These are phyloP conservation scores for Zeus faber DNA, from an alignment of 2,113 vertebrate genomes.

Conservation along the genomic window DNA sequence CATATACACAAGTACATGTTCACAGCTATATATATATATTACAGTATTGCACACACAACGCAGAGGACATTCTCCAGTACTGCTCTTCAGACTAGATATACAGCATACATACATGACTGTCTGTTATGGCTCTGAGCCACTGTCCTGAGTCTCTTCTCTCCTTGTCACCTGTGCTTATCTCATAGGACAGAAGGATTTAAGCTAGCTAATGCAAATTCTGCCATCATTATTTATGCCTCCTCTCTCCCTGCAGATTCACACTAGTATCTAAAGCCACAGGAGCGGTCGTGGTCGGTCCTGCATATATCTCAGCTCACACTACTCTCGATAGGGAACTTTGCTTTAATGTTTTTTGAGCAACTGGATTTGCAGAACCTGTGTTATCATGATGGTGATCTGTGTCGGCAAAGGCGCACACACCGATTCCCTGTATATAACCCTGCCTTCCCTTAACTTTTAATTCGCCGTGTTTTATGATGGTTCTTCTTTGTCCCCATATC, in stretches of 20 bases:
- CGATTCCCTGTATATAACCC: slow-evolving; percentile 55
- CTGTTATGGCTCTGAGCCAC: slow-evolving; percentile 51
- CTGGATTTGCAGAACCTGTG: slow-evolving; percentile 56
- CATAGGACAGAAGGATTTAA: slow-evolving; percentile 29
- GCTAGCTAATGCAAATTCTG: slow-evolving; percentile 25
- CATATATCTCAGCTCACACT: slow-evolving; percentile 27
- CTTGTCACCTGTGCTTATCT: slow-evolving; percentile 46
- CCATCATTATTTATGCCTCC: slow-evolving; percentile 11
- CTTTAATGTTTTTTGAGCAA: slow-evolving; percentile 49
- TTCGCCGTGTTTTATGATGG: slow-evolving; percentile 44
- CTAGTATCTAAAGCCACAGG: not conserved
- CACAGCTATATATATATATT: slow-evolving; percentile 28
- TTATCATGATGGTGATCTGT: slow-evolving; percentile 39
- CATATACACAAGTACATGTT: slow-evolving; percentile 19
- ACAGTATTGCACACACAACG: not conserved
- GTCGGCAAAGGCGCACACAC: slow-evolving; percentile 50
- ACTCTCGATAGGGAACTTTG: slow-evolving; percentile 26
- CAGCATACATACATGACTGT: slow-evolving; percentile 30
- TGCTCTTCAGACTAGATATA: too few relatives aligned
- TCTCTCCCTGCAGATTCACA: slow-evolving; percentile 5
- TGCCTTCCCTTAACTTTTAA: slow-evolving; percentile 17
- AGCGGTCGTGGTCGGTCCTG: slow-evolving; percentile 12
- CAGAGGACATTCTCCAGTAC: too few relatives aligned
- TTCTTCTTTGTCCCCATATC: slow-evolving; percentile 17
- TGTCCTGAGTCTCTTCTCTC: slow-evolving; percentile 39